phyloP scores from a whole-genome alignment of 2,113 vertebrate genomes.

The Ailuropoda melanoleuca region DNA sequence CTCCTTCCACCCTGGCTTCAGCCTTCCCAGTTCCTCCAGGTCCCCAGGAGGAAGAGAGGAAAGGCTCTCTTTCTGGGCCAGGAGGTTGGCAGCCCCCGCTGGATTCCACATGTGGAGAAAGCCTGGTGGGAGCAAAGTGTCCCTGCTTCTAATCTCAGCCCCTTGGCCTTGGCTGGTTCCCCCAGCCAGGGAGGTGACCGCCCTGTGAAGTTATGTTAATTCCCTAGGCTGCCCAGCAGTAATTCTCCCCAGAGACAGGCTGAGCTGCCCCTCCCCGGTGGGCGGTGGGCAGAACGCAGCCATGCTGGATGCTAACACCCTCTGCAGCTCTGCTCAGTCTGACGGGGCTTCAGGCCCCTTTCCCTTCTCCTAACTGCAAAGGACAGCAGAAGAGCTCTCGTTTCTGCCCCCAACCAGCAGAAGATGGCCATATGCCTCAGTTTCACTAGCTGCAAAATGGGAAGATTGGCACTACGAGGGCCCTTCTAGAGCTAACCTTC shows the following conservation, averaged over 20 bases:
- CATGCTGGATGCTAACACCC: neutral
- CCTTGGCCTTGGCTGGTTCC: neutral
- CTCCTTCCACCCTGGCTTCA: neutral
- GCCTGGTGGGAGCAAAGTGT: neutral
- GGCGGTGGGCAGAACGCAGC: neutral
- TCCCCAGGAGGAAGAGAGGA: neutral
- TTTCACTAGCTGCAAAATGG: neutral
- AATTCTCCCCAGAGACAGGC: neutral
- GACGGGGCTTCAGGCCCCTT: neutral
- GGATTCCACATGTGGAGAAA: neutral
- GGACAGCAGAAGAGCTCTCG: neutral
- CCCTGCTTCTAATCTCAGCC: neutral
- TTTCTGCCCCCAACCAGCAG: neutral
- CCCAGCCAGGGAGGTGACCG: neutral
- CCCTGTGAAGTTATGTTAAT: neutral
- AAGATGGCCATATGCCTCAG: neutral
- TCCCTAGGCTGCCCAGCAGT: neutral
- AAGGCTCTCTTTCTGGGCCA: neutral
- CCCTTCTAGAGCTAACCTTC: neutral
- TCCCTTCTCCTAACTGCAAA: neutral
- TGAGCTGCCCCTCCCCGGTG: neutral
- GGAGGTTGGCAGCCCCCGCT: neutral
- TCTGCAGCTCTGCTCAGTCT: too few species aligned
- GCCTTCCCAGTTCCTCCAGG: neutral
- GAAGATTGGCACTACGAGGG: neutral